These are phyloP conservation scores for Argyrosomus regius DNA, from an alignment of 2,797 vertebrate species.

Conservation along the genomic window DNA sequence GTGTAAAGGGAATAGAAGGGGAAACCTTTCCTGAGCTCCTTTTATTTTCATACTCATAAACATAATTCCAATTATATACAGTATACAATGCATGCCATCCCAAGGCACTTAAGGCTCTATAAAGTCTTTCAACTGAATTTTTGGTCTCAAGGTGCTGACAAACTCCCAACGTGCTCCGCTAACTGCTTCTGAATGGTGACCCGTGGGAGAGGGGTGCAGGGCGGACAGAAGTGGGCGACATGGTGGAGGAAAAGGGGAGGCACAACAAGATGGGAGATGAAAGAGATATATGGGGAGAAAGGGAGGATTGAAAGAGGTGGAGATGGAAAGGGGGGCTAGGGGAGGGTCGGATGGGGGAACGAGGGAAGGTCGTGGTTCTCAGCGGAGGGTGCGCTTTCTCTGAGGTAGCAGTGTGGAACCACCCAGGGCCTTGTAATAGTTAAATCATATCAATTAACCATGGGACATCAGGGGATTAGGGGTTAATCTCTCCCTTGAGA, in stretches of 20 bases:
- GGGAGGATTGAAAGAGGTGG: constrained; percentile 17
- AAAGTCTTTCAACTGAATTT: constrained; percentile 56
- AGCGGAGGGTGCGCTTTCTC: constrained; percentile 51
- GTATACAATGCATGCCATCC: constrained; percentile 16
- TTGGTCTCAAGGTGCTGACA: constrained; percentile 39
- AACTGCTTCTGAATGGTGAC: constrained; percentile 50
- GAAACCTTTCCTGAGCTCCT: constrained; percentile 4
- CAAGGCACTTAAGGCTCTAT: constrained; percentile 16
- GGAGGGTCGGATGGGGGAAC: constrained; percentile 20
- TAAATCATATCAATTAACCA: constrained; percentile 91
- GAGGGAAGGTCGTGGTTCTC: constrained; percentile 57
- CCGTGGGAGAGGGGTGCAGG: constrained; percentile 42
- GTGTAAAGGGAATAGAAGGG: background rate
- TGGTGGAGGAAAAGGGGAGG: constrained; percentile 37
- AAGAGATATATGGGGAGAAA: constrained; percentile 54
- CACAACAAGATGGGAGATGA: constrained; percentile 46
- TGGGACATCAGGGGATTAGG: constrained; percentile 84
- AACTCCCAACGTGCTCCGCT: constrained; percentile 56
- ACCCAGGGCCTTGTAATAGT: constrained; percentile 78
- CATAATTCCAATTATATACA: constrained; percentile 14
- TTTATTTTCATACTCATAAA: constrained; percentile 6
- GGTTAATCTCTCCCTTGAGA: constrained; percentile 89
- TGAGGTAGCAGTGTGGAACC: constrained; percentile 78
- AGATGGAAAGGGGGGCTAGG: constrained; percentile 11
- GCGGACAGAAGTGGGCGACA: constrained; percentile 28